Conservation (phyloP, 2,797 vertebrate genomes). For the Propithecus perrieri region DNA sequence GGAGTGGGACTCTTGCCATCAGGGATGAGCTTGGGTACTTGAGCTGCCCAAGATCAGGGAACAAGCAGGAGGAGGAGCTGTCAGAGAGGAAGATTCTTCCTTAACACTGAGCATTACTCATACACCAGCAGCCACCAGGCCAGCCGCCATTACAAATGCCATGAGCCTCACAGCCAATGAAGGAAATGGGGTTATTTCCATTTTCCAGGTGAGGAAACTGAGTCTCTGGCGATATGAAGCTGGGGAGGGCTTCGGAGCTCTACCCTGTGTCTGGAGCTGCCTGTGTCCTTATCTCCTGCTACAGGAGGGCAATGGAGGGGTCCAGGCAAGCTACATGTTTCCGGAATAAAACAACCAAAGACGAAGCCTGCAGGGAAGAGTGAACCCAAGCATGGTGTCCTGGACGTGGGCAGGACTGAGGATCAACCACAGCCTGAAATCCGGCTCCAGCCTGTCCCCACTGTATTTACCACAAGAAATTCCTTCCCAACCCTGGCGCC, state of each 20-base stretch:
- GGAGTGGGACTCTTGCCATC: too few relatives aligned
- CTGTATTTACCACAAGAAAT: background rate
- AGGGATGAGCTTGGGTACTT: background rate
- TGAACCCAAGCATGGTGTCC: background rate
- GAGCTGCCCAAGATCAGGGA: background rate
- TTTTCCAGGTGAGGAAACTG: background rate
- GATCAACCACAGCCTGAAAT: background rate
- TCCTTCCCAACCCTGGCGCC: background rate
- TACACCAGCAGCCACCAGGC: background rate
- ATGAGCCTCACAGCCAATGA: fast-evolving
- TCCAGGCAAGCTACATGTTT: fast-evolving
- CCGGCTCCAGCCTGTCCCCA: background rate
- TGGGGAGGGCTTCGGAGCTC: background rate
- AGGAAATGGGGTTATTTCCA: background rate
- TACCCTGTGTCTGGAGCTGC: background rate
- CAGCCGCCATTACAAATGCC: fast-evolving
- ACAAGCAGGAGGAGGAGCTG: background rate
- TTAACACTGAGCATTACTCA: fast-evolving
- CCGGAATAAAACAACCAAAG: background rate
- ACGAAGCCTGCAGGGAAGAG: background rate
- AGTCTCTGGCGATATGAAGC: background rate
- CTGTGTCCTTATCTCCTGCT: background rate
- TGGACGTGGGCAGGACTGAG: fast-evolving
- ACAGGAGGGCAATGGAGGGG: background rate
- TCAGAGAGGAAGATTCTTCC: too few relatives aligned